Percentiles rank a stretch among this genome's conserved stretches.
Conservation (phyloP, 2,888 invertebrate species). For the Drosophila sordidapex region DNA sequence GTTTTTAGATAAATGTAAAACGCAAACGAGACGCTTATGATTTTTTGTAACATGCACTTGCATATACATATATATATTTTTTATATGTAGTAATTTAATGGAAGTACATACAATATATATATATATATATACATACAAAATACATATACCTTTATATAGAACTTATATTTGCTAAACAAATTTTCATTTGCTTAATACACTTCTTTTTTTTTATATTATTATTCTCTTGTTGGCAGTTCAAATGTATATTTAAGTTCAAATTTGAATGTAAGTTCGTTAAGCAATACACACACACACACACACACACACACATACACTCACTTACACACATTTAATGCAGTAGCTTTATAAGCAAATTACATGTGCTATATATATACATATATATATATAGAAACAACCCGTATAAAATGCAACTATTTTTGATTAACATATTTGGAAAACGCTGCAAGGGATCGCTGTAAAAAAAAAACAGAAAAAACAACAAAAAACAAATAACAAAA, state of each 20-base stretch:
- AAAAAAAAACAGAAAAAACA: constrained; percentile 21
- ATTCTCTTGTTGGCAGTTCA: constrained; percentile 65
- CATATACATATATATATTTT: constrained; percentile 55
- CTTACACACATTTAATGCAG: constrained; percentile 43
- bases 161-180: constrained; percentile 25
- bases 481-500: constrained; percentile 22
- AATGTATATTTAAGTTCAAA: constrained; percentile 45
- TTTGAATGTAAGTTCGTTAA: constrained; percentile 42
- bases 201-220: constrained; percentile 11
- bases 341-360: constrained; percentile 69
- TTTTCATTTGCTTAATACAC: constrained; percentile 28
- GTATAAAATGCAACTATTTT: constrained; percentile 62
- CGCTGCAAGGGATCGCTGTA: constrained; percentile 65
- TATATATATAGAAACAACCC: constrained; percentile 21
- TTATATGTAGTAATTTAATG: constrained; percentile 58
- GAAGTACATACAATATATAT: constrained; percentile 19
- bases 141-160: constrained; percentile 35
- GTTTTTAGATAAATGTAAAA: constrained; percentile 52
- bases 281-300: constrained; percentile 47
- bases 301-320: constrained; percentile 6
- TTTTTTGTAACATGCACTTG: constrained; percentile 56
- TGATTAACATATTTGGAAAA: constrained; percentile 70
- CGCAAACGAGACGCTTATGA: constrained; percentile 78
- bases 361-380: constrained; percentile 57
- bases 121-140: constrained; percentile 15